Evolutionary conservation across 1,140 invertebrate species (phyloP).

Genomic region (Wiebesia pumilae): DNA sequence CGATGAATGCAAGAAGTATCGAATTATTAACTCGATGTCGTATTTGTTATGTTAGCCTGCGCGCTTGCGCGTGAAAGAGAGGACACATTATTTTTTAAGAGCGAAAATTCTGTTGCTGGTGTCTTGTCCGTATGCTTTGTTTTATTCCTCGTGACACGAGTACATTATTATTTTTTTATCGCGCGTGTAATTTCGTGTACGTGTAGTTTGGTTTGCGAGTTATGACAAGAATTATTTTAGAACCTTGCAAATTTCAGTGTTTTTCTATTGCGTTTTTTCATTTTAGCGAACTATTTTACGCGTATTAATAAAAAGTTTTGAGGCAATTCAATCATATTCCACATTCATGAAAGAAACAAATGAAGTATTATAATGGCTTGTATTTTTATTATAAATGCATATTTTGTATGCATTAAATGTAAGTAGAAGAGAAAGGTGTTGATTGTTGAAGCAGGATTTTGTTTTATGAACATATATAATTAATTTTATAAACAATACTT

Average conservation of each 20-base stretch:
- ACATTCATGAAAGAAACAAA: not conserved
- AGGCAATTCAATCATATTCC: not conserved
- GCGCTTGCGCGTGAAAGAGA: not conserved
- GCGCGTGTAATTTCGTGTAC: not conserved
- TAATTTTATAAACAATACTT: too few relatives aligned
- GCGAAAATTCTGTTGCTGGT: not conserved
- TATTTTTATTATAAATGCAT: not conserved
- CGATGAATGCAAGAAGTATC: not conserved
- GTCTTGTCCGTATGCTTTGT: conserved; percentile 9
- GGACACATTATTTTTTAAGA: not conserved
- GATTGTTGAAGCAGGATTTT: too few relatives aligned
- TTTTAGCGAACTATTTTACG: not conserved
- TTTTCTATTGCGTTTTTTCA: not conserved
- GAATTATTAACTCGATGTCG: not conserved
- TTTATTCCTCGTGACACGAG: conserved; percentile 1
- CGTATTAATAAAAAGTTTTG: not conserved
- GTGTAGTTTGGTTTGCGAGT: not conserved
- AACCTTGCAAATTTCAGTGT: not conserved
- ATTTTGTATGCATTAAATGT: too few relatives aligned
- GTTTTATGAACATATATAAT: too few relatives aligned
- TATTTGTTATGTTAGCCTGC: conserved; percentile 1
- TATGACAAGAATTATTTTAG: not conserved
- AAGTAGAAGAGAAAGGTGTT: too few relatives aligned
- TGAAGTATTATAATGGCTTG: not conserved
- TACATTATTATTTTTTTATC: not conserved